These are phyloP conservation scores for Tuta absoluta DNA, from an alignment of 2,888 invertebrate genomes.

Conservation along the genomic window DNA sequence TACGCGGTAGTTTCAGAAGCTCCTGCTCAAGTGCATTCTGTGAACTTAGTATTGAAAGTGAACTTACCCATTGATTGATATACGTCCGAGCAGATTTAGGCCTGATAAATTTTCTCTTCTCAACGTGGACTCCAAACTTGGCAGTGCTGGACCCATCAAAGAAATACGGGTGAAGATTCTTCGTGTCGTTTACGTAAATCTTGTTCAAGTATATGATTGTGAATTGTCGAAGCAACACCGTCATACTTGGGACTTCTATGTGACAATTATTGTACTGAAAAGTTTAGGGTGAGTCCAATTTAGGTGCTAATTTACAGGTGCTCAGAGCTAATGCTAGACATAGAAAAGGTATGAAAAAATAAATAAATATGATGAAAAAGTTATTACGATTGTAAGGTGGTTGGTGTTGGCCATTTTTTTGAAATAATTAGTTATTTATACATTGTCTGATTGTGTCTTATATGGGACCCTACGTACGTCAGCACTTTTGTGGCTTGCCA, in stretches of 20 bases:
- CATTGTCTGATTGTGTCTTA: too few relatives aligned
- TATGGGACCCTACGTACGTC: not conserved
- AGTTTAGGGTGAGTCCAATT: too few relatives aligned
- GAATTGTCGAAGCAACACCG: not conserved
- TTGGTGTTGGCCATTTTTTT: too few relatives aligned
- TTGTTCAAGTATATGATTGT: conserved; percentile 50
- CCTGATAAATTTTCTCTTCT: conserved; percentile 50
- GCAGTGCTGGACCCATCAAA: conserved; percentile 37
- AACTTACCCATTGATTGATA: conserved; percentile 56
- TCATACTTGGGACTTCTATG: not conserved
- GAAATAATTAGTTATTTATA: too few relatives aligned
- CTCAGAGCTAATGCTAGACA: too few relatives aligned
- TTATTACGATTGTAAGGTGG: too few relatives aligned
- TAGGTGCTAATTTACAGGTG: too few relatives aligned
- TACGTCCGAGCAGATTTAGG: conserved; percentile 45
- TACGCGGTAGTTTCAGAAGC: too few relatives aligned
- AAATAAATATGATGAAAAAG: too few relatives aligned
- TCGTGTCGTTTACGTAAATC: conserved; percentile 52
- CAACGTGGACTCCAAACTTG: conserved; percentile 49
- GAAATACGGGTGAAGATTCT: conserved; percentile 43
- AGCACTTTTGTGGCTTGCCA: not conserved
- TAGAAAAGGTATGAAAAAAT: too few relatives aligned
- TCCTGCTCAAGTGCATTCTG: too few relatives aligned
- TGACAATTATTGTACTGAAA: not conserved
- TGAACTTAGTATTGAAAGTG: not conserved